Conservation (phyloP, 2,888 invertebrate species). For the Clanis bilineata region DNA sequence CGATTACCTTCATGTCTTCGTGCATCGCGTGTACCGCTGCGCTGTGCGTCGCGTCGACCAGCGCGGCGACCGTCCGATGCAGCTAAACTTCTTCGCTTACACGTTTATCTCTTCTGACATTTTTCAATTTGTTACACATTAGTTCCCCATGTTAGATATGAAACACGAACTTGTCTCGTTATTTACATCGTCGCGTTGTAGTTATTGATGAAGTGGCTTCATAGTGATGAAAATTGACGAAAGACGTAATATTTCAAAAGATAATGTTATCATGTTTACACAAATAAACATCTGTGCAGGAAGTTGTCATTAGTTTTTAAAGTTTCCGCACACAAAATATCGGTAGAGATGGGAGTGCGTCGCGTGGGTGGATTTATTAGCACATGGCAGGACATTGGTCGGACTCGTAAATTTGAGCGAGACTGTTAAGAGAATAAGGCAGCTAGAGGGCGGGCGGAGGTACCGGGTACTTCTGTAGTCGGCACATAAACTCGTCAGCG, state of each 20-base stretch:
- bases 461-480: conserved; percentile 35
- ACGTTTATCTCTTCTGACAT: conserved; percentile 71
- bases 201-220: neutral
- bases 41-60: too few species aligned
- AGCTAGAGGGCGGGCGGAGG: conserved; percentile 63
- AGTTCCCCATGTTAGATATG: conserved; percentile 9
- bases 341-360: conserved; percentile 24
- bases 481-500: conserved; percentile 74
- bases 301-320: conserved; percentile 2
- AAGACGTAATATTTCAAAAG: too few species aligned
- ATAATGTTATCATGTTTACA: neutral
- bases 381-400: conserved; percentile 50
- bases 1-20: conserved; percentile 75
- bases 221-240: neutral
- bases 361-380: conserved; percentile 47
- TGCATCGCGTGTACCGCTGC: conserved; percentile 59
- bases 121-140: conserved; percentile 47
- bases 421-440: conserved; percentile 75
- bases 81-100: conserved; percentile 50
- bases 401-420: conserved; percentile 65
- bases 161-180: conserved; percentile 2
- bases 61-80: conserved; percentile 42
- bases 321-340: conserved; percentile 21
- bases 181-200: neutral
- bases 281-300: neutral